phyloP scores from a whole-genome alignment of 2,797 vertebrate genomes.

The Leptoclinus maculatus region DNA sequence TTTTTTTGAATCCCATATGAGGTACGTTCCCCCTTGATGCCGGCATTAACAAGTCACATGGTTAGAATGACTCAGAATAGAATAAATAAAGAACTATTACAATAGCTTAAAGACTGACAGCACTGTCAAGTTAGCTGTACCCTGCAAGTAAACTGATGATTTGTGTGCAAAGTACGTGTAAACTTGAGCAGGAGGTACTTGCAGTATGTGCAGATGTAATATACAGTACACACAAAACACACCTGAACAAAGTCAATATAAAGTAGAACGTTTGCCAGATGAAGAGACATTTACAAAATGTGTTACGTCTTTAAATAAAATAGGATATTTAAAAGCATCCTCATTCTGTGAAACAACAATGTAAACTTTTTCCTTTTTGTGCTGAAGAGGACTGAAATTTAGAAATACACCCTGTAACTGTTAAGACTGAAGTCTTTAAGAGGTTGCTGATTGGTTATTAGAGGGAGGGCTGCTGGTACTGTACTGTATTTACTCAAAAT shows the following conservation, averaged over 20 bases:
- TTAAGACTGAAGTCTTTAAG: background rate
- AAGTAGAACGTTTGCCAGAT: background rate
- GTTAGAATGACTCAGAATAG: background rate
- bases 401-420: background rate
- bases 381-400: background rate
- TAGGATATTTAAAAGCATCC: background rate
- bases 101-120: background rate
- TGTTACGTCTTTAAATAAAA: background rate
- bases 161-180: background rate
- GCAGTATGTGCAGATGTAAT: background rate
- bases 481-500: background rate
- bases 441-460: conserved; percentile 1
- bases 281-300: background rate
- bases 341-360: background rate
- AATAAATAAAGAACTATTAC: no score
- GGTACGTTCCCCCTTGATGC: background rate
- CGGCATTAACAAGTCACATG: no score
- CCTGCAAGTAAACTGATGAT: background rate
- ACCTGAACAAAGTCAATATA: background rate
- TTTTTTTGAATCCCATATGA: background rate
- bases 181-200: background rate
- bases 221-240: background rate
- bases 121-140: background rate
- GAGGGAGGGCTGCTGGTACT: background rate
- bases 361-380: background rate